phyloP scores from a whole-genome alignment of 2,797 vertebrate genomes.

The Acipenser transmontanus region DNA sequence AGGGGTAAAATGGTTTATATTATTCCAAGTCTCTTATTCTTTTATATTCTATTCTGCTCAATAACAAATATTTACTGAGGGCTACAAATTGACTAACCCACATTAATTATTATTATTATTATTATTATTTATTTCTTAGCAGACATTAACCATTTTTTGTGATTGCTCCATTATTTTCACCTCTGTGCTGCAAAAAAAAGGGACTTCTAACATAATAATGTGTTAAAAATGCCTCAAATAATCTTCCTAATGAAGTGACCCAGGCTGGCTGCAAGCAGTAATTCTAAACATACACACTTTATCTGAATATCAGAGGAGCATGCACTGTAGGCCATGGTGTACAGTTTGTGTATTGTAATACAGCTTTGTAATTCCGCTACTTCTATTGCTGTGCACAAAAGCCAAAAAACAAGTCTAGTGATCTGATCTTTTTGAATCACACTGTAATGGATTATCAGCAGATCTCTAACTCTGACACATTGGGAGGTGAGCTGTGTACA shows the following conservation, averaged over 20 bases:
- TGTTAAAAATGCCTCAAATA: too few relatives aligned
- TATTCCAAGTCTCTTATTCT: too few relatives aligned
- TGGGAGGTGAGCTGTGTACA: conserved; percentile 17
- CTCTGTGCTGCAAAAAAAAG: too few relatives aligned
- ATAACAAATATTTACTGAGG: background rate
- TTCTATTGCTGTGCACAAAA: conserved; percentile 7
- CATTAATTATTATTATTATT: too few relatives aligned
- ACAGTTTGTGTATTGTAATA: conserved; percentile 12
- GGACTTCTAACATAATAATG: too few relatives aligned
- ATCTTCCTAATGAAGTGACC: too few relatives aligned
- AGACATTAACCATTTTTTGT: background rate
- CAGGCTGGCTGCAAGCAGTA: too few relatives aligned
- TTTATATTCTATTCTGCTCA: background rate
- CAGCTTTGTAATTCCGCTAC: conserved; percentile 13
- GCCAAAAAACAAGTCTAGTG: conserved; percentile 10
- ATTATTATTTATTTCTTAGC: background rate
- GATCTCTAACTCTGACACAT: conserved; percentile 5
- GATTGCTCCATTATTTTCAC: too few relatives aligned
- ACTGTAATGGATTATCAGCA: conserved; percentile 11
- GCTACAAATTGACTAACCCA: background rate
- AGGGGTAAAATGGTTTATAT: too few relatives aligned
- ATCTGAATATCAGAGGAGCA: background rate
- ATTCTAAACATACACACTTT: too few relatives aligned
- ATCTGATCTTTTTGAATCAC: conserved; percentile 7
- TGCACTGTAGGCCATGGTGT: conserved; percentile 3